phyloP scores from a whole-genome alignment of 2,113 vertebrate genomes.

The Brachyhypopomus occidentalis region DNA sequence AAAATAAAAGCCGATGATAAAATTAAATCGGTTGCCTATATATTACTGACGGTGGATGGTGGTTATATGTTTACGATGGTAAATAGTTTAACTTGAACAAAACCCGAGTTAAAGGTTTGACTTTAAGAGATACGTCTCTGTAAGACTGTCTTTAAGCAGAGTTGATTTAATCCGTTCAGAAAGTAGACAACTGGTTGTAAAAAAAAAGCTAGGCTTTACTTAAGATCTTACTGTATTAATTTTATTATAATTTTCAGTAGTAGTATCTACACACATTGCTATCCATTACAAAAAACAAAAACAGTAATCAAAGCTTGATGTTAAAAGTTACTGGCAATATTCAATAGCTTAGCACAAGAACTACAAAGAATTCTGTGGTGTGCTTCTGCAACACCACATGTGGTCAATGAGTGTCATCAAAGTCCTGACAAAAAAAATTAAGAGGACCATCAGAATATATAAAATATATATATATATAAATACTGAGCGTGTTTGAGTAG shows the following conservation, averaged over 20 bases:
- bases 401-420: neutral
- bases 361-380: neutral
- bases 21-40: too few relatives aligned
- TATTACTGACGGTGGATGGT: too few relatives aligned
- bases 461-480: neutral
- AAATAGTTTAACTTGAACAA: too few relatives aligned
- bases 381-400: neutral
- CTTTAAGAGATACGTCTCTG: too few relatives aligned
- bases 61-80: too few relatives aligned
- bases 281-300: neutral
- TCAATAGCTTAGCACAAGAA: neutral
- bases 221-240: neutral
- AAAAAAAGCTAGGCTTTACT: too few relatives aligned
- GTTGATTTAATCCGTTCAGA: too few relatives aligned
- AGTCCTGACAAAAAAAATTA: neutral
- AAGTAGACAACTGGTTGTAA: too few relatives aligned
- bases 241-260: neutral
- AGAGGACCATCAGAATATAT: neutral
- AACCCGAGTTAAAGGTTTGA: too few relatives aligned
- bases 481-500: neutral
- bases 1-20: conserved; percentile 18
- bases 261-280: neutral
- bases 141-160: too few relatives aligned
- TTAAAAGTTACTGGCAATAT: neutral
- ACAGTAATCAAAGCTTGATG: neutral